Conservation (phyloP, 2,888 invertebrate species). For the Caenorhabditis doughertyi region DNA sequence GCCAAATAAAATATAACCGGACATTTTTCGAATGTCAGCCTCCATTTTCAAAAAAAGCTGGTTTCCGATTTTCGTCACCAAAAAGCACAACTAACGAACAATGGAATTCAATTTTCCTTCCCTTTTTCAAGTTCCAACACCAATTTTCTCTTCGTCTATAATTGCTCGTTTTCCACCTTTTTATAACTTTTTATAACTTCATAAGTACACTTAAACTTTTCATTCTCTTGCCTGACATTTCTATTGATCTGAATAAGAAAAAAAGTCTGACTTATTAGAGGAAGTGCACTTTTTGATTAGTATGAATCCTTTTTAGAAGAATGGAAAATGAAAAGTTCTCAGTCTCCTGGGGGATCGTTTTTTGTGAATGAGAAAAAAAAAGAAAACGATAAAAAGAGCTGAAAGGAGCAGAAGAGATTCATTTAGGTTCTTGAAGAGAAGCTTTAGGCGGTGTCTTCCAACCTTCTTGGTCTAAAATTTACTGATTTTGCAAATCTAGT, state of each 20-base stretch:
- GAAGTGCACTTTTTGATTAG: too few relatives aligned
- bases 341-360: not conserved
- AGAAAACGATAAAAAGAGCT: too few relatives aligned
- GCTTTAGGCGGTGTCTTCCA: too few relatives aligned
- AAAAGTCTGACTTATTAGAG: not conserved
- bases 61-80: not conserved
- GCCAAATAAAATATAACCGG: too few relatives aligned
- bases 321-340: slow-evolving; percentile 5
- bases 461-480: too few relatives aligned
- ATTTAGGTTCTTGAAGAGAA: too few relatives aligned
- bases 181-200: not conserved
- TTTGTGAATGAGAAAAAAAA: too few relatives aligned
- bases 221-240: not conserved
- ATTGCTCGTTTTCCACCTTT: not conserved
- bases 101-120: not conserved
- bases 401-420: too few relatives aligned
- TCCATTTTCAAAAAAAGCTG: too few relatives aligned
- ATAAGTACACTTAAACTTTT: slow-evolving; percentile 3
- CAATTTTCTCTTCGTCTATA: not conserved
- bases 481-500: too few relatives aligned
- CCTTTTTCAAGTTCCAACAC: slow-evolving; percentile 6
- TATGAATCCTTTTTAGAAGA: too few relatives aligned
- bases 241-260: not conserved
- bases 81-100: slow-evolving; percentile 5
- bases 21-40: too few relatives aligned